Percentiles rank a stretch among this genome's conserved stretches.
Conservation (phyloP, 2,113 vertebrate species). For the Myrmecophaga tridactyla region DNA sequence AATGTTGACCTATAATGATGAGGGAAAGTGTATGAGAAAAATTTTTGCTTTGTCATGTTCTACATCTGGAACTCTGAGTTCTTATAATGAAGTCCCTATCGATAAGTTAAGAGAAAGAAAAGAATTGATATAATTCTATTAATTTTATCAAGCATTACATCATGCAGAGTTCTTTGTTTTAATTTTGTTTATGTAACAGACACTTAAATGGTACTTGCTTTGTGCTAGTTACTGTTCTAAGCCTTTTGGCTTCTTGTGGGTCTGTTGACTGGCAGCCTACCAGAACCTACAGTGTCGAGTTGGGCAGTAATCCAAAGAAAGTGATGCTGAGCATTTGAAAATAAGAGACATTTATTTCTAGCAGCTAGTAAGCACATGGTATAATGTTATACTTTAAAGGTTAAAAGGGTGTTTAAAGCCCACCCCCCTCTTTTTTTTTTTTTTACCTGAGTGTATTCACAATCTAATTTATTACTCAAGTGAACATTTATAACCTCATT, state of each 20-base stretch:
- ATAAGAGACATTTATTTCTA: not conserved
- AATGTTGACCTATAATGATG: not conserved
- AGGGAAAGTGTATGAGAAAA: not conserved
- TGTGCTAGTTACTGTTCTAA: not conserved
- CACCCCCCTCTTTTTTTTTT: not conserved
- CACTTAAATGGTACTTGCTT: not conserved
- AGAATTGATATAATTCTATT: not conserved
- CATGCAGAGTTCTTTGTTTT: not conserved
- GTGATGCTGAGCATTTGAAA: constrained; percentile 33
- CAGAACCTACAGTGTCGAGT: not conserved
- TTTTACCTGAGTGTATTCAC: not conserved
- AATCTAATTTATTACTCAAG: constrained; percentile 3
- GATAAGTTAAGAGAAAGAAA: not conserved
- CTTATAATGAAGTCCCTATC: not conserved
- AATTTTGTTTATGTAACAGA: constrained; percentile 2
- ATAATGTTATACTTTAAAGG: constrained; percentile 18
- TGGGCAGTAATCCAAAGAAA: not conserved
- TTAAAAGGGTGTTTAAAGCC: not conserved
- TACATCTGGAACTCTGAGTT: not conserved
- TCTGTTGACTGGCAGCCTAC: not conserved
- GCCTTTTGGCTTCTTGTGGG: not conserved
- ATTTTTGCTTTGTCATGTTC: not conserved
- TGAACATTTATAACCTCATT: not conserved
- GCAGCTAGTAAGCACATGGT: not conserved
- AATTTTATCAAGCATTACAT: not conserved